Evolutionary conservation across 2,888 invertebrate species (phyloP).

Genomic region (Gymnoscelis rufifasciata): DNA sequence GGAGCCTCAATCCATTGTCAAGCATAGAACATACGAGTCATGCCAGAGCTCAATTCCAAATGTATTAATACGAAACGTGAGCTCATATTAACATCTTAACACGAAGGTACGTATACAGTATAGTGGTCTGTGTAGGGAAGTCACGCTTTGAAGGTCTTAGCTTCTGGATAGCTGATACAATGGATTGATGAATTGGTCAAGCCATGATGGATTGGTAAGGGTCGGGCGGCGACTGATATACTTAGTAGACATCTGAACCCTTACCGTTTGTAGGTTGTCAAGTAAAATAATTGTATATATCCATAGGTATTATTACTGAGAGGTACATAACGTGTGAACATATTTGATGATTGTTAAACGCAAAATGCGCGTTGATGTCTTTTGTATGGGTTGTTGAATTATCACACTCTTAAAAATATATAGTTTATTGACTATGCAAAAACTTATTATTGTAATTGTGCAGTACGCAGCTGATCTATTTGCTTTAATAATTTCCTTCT

Average conservation of each 20-base stretch:
- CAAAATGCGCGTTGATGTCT: slow-evolving; percentile 65
- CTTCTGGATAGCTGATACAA: slow-evolving; percentile 1
- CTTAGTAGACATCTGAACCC: too few species aligned
- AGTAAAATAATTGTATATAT: too few species aligned
- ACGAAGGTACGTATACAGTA: slow-evolving; percentile 29
- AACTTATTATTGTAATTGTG: too few species aligned
- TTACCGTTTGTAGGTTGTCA: too few species aligned
- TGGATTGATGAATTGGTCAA: slow-evolving; percentile 1
- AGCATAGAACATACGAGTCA: slow-evolving; percentile 17
- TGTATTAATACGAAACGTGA: slow-evolving; percentile 34
- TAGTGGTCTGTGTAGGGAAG: not conserved
- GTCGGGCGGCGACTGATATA: too few species aligned
- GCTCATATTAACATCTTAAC: slow-evolving; percentile 28
- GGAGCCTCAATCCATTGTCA: slow-evolving; percentile 8
- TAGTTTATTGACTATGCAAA: too few species aligned
- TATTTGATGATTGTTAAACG: not conserved
- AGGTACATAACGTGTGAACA: too few species aligned
- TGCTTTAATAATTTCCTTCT: too few species aligned
- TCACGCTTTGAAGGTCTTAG: slow-evolving; percentile 17
- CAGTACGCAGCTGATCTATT: too few species aligned
- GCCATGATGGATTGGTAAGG: not conserved
- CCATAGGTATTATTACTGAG: too few species aligned
- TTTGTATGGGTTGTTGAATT: slow-evolving; percentile 47
- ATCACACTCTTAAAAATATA: slow-evolving; percentile 27
- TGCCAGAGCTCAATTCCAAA: slow-evolving; percentile 16